These are phyloP conservation scores for Paramormyrops kingsleyae DNA, from an alignment of 2,113 vertebrate species.

Conservation along the genomic window DNA sequence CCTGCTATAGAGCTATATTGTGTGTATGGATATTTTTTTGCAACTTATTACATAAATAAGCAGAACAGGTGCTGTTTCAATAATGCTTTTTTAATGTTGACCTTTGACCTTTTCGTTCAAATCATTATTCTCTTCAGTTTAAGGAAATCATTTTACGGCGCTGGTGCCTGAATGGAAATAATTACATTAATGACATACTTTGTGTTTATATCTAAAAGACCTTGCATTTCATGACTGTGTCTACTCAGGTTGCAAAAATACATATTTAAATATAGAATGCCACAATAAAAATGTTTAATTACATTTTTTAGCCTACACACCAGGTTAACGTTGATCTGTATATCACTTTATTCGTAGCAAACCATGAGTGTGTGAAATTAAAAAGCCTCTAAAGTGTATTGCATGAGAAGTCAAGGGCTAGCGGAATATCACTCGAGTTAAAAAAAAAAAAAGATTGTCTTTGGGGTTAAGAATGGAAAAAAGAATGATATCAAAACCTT, in stretches of 20 bases:
- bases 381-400: constrained; percentile 38
- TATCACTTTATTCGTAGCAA: constrained; percentile 32
- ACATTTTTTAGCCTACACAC: constrained; percentile 33
- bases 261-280: constrained; percentile 32
- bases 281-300: constrained; percentile 39
- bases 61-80: not conserved
- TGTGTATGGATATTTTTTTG: not conserved
- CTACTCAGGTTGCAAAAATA: constrained; percentile 15
- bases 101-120: not conserved
- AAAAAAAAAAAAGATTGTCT: constrained; percentile 52
- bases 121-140: not conserved
- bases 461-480: constrained; percentile 35
- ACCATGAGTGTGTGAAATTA: constrained; percentile 55
- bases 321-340: constrained; percentile 40
- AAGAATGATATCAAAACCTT: constrained; percentile 48
- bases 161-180: not conserved
- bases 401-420: constrained; percentile 8
- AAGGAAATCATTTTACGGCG: not conserved
- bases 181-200: not conserved
- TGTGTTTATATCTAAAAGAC: not conserved
- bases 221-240: constrained; percentile 20
- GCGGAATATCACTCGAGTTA: constrained; percentile 31
- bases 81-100: not conserved
- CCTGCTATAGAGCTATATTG: not conserved
- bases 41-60: not conserved